Conservation (phyloP, 2,797 vertebrate genomes). For the Labeo calbasu region DNA sequence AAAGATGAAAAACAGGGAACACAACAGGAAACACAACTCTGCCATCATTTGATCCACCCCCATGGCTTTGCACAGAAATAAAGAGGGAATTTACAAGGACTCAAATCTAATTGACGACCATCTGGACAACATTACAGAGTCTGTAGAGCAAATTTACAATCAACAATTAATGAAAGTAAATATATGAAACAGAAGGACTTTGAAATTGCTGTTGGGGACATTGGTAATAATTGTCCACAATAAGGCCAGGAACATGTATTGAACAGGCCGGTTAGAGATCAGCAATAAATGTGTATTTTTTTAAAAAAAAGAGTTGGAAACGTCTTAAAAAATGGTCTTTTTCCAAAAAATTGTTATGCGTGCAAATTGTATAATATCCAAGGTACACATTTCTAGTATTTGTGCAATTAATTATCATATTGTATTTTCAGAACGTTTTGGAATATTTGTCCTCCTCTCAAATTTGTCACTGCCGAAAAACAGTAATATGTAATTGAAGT, state of each 20-base stretch:
- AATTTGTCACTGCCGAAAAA: too few relatives aligned
- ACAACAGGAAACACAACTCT: neutral
- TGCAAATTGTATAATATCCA: too few relatives aligned
- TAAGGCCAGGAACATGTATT: neutral
- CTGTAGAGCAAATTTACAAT: slow-evolving; percentile 19
- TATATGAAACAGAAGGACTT: slow-evolving; percentile 10
- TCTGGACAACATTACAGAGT: slow-evolving; percentile 18
- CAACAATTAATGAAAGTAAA: slow-evolving; percentile 14
- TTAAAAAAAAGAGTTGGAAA: too few relatives aligned
- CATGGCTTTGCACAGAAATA: neutral
- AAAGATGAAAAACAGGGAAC: slow-evolving; percentile 13
- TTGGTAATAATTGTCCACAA: slow-evolving; percentile 10
- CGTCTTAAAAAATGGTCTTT: too few relatives aligned
- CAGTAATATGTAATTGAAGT: too few relatives aligned
- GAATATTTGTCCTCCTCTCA: too few relatives aligned
- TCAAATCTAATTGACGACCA: slow-evolving; percentile 13
- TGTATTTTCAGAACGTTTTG: too few relatives aligned
- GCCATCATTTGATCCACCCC: neutral
- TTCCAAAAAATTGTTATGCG: too few relatives aligned
- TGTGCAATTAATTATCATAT: too few relatives aligned
- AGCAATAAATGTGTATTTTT: neutral
- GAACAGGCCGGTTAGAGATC: too few relatives aligned
- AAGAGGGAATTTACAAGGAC: slow-evolving; percentile 18
- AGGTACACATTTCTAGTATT: too few relatives aligned
- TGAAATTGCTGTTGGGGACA: neutral